Conservation (phyloP, 2,888 invertebrate genomes). For the Luperina nickerlii region DNA sequence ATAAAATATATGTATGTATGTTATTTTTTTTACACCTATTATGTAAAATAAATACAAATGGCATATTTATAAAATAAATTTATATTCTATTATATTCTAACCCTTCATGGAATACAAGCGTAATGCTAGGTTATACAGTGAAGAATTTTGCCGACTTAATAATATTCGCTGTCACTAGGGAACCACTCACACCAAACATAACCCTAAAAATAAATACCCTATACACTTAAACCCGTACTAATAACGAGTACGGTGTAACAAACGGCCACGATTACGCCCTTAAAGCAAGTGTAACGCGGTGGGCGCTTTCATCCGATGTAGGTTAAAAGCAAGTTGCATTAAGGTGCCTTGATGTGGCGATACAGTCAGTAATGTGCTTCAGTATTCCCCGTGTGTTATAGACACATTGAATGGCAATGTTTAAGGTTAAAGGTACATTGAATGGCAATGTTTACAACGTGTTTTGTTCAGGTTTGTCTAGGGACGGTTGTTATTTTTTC, state of each 20-base stretch:
- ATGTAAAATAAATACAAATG: background rate
- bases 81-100: background rate
- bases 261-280: constrained; percentile 65
- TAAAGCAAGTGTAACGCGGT: constrained; percentile 63
- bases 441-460: background rate
- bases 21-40: too few relatives aligned
- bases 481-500: background rate
- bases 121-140: background rate
- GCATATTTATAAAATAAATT: background rate
- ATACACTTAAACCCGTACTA: constrained; percentile 29
- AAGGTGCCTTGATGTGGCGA: constrained; percentile 71
- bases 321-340: constrained; percentile 84
- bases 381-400: constrained; percentile 39
- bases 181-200: constrained; percentile 37
- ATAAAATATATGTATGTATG: too few relatives aligned
- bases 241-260: constrained; percentile 67
- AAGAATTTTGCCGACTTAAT: constrained; percentile 6
- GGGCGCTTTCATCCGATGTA: constrained; percentile 75
- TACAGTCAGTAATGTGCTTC: constrained; percentile 64
- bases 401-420: constrained; percentile 38
- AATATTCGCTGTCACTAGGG: constrained; percentile 13
- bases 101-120: background rate
- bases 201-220: constrained; percentile 40
- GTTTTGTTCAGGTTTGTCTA: background rate
- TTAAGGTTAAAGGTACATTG: constrained; percentile 14